Percentiles rank a stretch among this genome's conserved stretches.
These are phyloP conservation scores for Anser cygnoides DNA, from an alignment of 2,113 vertebrate genomes.

Conservation along the genomic window DNA sequence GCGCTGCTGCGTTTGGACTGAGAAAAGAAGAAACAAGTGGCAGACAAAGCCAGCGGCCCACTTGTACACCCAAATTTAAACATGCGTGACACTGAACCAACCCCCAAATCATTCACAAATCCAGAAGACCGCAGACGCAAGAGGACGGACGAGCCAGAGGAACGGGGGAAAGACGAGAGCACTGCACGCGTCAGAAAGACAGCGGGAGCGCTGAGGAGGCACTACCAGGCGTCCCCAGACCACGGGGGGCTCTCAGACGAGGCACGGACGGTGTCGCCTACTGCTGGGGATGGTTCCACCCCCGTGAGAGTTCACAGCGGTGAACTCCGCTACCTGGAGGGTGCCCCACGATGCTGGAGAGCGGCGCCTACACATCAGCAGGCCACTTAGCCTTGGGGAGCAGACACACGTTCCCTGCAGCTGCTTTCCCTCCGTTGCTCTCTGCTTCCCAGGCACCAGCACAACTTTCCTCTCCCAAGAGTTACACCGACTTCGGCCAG, in stretches of 20 bases:
- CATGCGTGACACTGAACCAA: rapidly evolving
- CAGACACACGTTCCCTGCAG: background rate
- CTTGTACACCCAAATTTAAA: background rate
- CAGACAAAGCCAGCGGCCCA: background rate
- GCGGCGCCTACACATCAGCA: background rate
- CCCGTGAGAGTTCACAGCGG: background rate
- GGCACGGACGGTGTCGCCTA: background rate
- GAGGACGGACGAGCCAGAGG: background rate
- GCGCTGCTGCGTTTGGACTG: background rate
- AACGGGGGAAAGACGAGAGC: background rate
- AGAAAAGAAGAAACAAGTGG: background rate
- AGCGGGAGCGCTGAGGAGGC: rapidly evolving
- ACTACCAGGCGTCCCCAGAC: background rate
- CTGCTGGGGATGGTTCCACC: background rate
- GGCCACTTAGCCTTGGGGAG: background rate
- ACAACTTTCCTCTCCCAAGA: background rate
- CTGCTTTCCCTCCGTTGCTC: background rate
- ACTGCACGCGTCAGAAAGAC: rapidly evolving
- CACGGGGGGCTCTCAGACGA: background rate
- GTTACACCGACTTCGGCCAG: background rate
- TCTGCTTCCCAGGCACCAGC: background rate
- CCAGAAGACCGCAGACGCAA: background rate
- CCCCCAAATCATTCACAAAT: background rate
- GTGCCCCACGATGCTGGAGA: background rate
- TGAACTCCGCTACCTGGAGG: background rate